These are phyloP conservation scores for Eumerus sabulonum DNA, from an alignment of 2,888 invertebrate genomes.

Conservation along the genomic window DNA sequence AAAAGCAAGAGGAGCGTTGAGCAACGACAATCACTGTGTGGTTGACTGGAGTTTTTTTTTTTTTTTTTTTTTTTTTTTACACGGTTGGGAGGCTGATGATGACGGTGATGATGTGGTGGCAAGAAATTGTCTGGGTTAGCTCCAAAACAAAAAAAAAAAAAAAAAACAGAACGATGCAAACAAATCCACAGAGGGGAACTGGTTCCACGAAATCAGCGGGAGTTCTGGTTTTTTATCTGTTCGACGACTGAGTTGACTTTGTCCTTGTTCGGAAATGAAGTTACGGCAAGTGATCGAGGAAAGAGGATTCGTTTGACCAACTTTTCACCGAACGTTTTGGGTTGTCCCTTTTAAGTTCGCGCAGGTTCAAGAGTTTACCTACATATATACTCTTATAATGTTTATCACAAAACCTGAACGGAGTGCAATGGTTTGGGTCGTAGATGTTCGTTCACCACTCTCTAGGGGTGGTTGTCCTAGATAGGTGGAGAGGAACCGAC, in stretches of 20 bases:
- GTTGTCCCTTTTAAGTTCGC: too few species aligned
- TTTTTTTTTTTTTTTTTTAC: constrained; percentile 18
- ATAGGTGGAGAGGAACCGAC: too few species aligned
- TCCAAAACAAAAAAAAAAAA: constrained; percentile 12
- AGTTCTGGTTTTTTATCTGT: constrained; percentile 29
- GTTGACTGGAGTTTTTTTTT: constrained; percentile 42
- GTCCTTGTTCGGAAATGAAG: constrained; percentile 65
- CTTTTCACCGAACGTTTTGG: too few species aligned
- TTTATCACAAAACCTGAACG: too few species aligned
- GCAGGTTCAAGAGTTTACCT: too few species aligned
- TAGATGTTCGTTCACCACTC: too few species aligned
- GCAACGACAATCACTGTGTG: constrained; percentile 52
- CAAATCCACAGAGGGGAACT: too few species aligned
- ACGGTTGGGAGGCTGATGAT: constrained; percentile 20
- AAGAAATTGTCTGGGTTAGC: constrained; percentile 65
- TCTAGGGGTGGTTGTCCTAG: too few species aligned
- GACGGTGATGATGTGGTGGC: constrained; percentile 33
- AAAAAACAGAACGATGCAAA: constrained; percentile 25
- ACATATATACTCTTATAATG: too few species aligned
- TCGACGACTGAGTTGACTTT: constrained; percentile 44
- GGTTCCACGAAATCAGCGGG: constrained; percentile 47
- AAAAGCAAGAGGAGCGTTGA: constrained; percentile 47
- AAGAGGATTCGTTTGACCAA: constrained; percentile 38
- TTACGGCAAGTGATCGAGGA: constrained; percentile 64
- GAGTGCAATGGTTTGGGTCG: too few species aligned